Evolutionary conservation across 2,888 invertebrate genomes (phyloP).

Genomic region (Penaeus monodon): DNA sequence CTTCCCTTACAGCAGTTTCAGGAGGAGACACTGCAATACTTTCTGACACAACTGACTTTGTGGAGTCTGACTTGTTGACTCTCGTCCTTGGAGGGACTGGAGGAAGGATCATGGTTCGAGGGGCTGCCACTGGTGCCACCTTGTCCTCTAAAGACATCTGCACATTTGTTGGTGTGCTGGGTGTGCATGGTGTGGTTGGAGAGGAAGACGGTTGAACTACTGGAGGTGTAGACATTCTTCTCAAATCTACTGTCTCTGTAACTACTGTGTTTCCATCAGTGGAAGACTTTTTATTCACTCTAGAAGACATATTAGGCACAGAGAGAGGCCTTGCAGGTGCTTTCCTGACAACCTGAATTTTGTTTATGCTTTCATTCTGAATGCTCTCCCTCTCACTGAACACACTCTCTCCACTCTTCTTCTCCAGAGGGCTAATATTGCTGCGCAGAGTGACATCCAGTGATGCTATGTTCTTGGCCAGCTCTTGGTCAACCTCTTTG

Average conservation of each 20-base stretch:
- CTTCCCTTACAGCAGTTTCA: no score
- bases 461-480: conserved; percentile 56
- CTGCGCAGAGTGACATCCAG: conserved; percentile 40
- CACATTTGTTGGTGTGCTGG: background rate
- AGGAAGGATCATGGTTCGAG: conserved; percentile 18
- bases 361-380: background rate
- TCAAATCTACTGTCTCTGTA: no score
- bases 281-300: no score
- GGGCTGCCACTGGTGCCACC: background rate
- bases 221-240: no score
- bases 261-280: no score
- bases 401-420: conserved; percentile 31
- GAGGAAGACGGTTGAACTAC: background rate
- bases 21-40: no score
- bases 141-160: no score
- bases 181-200: background rate
- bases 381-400: conserved; percentile 32
- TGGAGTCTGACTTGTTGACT: background rate
- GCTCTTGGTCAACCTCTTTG: conserved; percentile 47
- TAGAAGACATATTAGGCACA: no score
- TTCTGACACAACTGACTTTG: no score
- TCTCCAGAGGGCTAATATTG: conserved; percentile 11
- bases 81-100: conserved; percentile 24
- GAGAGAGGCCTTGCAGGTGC: no score
- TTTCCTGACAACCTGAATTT: no score